These are phyloP conservation scores for Anguilla japonica DNA, from an alignment of 2,113 vertebrate genomes.

Conservation along the genomic window DNA sequence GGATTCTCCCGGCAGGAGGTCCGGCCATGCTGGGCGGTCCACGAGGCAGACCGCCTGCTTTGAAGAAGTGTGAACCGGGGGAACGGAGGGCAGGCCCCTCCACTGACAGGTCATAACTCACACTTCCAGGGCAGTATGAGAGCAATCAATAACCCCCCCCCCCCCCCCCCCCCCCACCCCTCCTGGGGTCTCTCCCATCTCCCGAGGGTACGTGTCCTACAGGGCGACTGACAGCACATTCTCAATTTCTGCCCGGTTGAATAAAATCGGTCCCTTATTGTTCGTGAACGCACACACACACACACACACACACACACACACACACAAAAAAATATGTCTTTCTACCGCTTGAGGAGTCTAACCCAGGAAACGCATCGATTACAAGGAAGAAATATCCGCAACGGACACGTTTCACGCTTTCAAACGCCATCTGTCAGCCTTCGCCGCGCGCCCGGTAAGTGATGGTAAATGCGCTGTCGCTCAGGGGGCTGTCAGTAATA, in stretches of 20 bases:
- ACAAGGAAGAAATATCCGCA: background rate
- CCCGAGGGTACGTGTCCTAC: background rate
- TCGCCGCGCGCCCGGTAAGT: no score
- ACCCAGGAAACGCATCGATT: background rate
- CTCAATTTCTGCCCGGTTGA: background rate
- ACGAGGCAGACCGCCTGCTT: background rate
- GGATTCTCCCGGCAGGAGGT: background rate
- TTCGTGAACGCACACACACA: background rate
- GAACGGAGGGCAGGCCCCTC: background rate
- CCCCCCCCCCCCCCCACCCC: background rate
- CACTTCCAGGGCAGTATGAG: background rate
- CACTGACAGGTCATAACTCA: background rate
- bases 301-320: no score
- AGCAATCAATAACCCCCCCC: background rate
- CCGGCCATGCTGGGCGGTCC: background rate
- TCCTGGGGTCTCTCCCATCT: background rate
- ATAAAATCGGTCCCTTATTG: background rate
- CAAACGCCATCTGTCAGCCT: background rate
- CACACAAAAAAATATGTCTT: background rate
- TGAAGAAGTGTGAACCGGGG: background rate
- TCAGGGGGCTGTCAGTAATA: no score
- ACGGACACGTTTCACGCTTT: background rate
- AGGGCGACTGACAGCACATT: background rate
- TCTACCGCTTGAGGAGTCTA: background rate
- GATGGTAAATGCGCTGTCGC: no score